A percentile compares a stretch with the other conserved stretches of the same genome.
phyloP scores from a whole-genome alignment of 1,140 invertebrate genomes.

The Agrypnia vestita region DNA sequence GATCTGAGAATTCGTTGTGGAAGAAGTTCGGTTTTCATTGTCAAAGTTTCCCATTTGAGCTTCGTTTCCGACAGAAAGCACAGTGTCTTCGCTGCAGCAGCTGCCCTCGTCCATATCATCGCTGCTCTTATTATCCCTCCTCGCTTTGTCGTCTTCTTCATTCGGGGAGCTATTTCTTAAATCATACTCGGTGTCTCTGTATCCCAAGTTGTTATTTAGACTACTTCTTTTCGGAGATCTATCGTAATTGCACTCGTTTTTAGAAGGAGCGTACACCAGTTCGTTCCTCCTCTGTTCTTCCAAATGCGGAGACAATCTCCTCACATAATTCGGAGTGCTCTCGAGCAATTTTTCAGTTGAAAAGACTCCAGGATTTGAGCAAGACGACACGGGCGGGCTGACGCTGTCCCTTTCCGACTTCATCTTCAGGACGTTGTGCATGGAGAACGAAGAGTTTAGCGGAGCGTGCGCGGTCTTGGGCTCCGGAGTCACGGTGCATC shows the following conservation, averaged over 20 bases:
- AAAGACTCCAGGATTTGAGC: slow-evolving; percentile 65
- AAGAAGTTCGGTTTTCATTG: slow-evolving; percentile 58
- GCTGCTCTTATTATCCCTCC: slow-evolving; percentile 62
- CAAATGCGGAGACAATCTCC: slow-evolving; percentile 58
- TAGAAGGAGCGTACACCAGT: slow-evolving; percentile 18
- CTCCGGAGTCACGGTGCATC: slow-evolving; percentile 11
- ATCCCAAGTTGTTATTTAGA: slow-evolving; percentile 16
- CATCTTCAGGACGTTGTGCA: slow-evolving; percentile 68
- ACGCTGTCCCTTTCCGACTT: slow-evolving; percentile 70
- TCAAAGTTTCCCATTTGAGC: slow-evolving; percentile 64
- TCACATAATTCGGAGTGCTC: slow-evolving; percentile 68
- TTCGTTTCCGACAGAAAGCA: slow-evolving; percentile 80
- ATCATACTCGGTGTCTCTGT: slow-evolving; percentile 44
- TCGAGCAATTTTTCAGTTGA: slow-evolving; percentile 71
- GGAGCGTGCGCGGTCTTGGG: background rate
- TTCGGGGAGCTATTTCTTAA: slow-evolving; percentile 48
- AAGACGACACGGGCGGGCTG: slow-evolving; percentile 64
- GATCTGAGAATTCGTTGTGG: slow-evolving; percentile 58
- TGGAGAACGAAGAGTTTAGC: slow-evolving; percentile 69
- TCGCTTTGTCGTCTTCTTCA: slow-evolving; percentile 65
- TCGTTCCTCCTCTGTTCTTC: slow-evolving; percentile 46
- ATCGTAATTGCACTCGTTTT: slow-evolving; percentile 9
- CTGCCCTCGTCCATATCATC: slow-evolving; percentile 71
- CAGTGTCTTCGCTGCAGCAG: slow-evolving; percentile 79
- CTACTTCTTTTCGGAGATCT: slow-evolving; percentile 32